phyloP scores from a whole-genome alignment of 2,113 vertebrate genomes.

The Cebus imitator region DNA sequence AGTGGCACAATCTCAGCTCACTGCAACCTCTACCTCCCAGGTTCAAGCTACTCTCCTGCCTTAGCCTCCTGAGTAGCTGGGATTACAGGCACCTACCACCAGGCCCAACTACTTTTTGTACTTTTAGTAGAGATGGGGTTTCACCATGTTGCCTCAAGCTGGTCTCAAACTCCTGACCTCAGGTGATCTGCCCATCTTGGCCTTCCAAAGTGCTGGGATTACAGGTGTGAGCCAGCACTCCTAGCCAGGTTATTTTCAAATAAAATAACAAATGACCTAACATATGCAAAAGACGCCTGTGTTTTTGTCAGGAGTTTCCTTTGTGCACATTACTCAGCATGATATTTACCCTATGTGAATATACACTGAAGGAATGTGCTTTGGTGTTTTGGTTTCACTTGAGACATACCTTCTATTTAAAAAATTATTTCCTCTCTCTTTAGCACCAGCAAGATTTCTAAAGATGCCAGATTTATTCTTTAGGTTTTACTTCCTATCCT shows the following conservation, averaged over 20 bases:
- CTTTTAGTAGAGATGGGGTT: too few relatives aligned
- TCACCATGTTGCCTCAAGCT: too few relatives aligned
- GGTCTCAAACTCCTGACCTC: too few relatives aligned
- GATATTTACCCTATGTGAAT: not conserved
- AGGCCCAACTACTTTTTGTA: too few relatives aligned
- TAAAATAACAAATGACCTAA: not conserved
- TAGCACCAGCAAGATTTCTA: not conserved
- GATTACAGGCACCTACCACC: too few relatives aligned
- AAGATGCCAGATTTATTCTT: not conserved
- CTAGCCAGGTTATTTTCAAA: not conserved
- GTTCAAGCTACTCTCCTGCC: too few relatives aligned
- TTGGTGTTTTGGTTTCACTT: conserved; percentile 49
- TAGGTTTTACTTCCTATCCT: conserved; percentile 1
- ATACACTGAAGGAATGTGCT: conserved; percentile 48
- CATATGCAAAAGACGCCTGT: not conserved
- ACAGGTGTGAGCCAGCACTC: too few relatives aligned
- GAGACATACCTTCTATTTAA: not conserved
- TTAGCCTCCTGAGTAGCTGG: too few relatives aligned
- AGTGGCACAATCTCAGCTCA: too few relatives aligned
- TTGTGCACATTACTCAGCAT: not conserved
- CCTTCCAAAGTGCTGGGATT: too few relatives aligned
- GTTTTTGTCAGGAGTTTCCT: not conserved
- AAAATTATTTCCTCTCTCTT: conserved; percentile 51
- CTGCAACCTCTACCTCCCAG: too few relatives aligned
- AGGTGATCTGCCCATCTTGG: too few relatives aligned